Conservation (phyloP, 2,113 vertebrate genomes). For the Cebus imitator region DNA sequence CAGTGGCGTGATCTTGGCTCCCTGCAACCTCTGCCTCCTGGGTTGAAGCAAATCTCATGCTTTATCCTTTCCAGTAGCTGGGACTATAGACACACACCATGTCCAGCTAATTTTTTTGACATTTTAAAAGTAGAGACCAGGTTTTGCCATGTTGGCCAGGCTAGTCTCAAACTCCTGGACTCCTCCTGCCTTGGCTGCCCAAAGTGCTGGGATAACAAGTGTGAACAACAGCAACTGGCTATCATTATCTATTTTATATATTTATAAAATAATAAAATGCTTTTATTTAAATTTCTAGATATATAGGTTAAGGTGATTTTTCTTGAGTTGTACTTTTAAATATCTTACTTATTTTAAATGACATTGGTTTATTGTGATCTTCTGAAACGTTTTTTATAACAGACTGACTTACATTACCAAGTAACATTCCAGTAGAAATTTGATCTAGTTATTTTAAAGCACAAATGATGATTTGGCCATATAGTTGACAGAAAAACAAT, state of each 20-base stretch:
- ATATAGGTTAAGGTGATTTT: neutral
- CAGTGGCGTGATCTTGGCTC: too few relatives aligned
- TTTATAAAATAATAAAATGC: neutral
- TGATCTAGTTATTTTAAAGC: neutral
- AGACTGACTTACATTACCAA: neutral
- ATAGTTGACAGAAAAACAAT: neutral
- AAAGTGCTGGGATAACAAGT: too few relatives aligned
- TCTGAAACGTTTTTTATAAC: neutral
- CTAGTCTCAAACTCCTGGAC: too few relatives aligned
- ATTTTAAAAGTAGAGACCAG: too few relatives aligned
- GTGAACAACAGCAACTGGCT: too few relatives aligned
- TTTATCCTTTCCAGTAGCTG: too few relatives aligned
- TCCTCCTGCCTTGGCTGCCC: too few relatives aligned
- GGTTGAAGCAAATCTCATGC: too few relatives aligned
- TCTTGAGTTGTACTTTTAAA: neutral
- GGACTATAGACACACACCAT: too few relatives aligned
- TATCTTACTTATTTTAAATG: conserved; percentile 13
- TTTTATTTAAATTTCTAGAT: conserved; percentile 8
- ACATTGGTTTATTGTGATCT: neutral
- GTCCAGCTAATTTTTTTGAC: too few relatives aligned
- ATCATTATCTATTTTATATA: neutral
- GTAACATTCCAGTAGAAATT: neutral
- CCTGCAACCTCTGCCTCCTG: too few relatives aligned
- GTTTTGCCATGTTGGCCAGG: too few relatives aligned
- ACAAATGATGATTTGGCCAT: neutral